Conservation (phyloP, 2,797 vertebrate species). For the Harpagifer antarcticus region DNA sequence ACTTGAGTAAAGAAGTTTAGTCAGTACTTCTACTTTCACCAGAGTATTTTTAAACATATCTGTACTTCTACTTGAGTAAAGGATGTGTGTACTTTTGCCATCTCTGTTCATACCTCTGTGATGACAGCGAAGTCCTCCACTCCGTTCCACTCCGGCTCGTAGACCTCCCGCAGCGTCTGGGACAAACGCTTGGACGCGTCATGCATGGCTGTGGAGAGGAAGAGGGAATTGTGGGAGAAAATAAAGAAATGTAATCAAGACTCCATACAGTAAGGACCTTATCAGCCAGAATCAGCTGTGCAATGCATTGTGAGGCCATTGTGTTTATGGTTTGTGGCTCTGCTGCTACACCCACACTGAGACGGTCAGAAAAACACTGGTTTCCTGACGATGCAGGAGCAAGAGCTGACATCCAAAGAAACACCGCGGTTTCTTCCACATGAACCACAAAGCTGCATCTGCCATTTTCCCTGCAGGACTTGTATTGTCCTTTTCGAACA, state of each 20-base stretch:
- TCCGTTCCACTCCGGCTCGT: slow-evolving; percentile 91
- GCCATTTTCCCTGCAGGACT: slow-evolving; percentile 31
- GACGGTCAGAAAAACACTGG: slow-evolving; percentile 68
- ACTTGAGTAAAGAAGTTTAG: too few relatives aligned
- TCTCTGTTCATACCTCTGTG: slow-evolving; percentile 78
- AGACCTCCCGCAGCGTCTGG: slow-evolving; percentile 91
- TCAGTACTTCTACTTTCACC: too few relatives aligned
- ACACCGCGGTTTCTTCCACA: neutral
- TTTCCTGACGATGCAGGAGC: slow-evolving; percentile 52
- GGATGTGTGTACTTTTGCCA: too few relatives aligned
- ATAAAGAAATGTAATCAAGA: slow-evolving; percentile 12
- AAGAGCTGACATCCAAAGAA: slow-evolving; percentile 42
- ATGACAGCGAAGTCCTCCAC: slow-evolving; percentile 88
- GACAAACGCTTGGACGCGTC: slow-evolving; percentile 92
- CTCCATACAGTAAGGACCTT: neutral
- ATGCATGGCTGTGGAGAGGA: slow-evolving; percentile 86
- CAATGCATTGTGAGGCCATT: slow-evolving; percentile 26
- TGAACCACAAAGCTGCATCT: slow-evolving; percentile 48
- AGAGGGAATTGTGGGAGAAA: neutral
- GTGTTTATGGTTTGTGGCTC: slow-evolving; percentile 34
- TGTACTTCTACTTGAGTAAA: too few relatives aligned
- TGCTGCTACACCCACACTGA: slow-evolving; percentile 41
- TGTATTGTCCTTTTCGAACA: slow-evolving; percentile 6
- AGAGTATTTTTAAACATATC: too few relatives aligned
- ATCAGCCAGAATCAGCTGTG: slow-evolving; percentile 34